phyloP scores from a whole-genome alignment of 2,113 vertebrate species.

The Corythornis madagascariensis region DNA sequence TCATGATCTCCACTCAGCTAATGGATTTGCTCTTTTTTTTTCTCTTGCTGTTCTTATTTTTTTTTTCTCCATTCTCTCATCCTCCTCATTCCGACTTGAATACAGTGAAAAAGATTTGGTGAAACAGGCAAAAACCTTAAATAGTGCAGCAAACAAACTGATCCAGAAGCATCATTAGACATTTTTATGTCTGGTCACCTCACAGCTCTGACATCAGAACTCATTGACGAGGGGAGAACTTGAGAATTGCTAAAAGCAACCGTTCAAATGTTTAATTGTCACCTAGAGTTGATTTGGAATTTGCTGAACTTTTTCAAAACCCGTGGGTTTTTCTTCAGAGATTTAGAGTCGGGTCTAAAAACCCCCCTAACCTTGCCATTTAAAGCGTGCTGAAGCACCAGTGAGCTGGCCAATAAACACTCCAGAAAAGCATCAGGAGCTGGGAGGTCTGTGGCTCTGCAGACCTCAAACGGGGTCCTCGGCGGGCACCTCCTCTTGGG shows the following conservation, averaged over 20 bases:
- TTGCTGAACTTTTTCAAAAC: constrained; percentile 68
- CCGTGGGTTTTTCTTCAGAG: constrained; percentile 59
- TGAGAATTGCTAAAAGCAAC: constrained; percentile 65
- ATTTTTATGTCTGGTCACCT: constrained; percentile 64
- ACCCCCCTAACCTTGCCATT: constrained; percentile 61
- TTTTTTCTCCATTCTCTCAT: constrained; percentile 19
- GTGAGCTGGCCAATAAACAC: constrained; percentile 32
- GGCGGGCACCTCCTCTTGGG: background rate
- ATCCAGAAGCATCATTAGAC: constrained; percentile 89
- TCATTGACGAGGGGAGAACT: constrained; percentile 66
- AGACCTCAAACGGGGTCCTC: background rate
- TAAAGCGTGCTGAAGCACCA: constrained; percentile 59
- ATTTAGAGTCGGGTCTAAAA: constrained; percentile 62
- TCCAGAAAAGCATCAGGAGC: background rate
- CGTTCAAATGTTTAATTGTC: constrained; percentile 71
- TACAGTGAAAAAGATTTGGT: constrained; percentile 95
- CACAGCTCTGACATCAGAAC: constrained; percentile 67
- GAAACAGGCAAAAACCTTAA: constrained; percentile 98
- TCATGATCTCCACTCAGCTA: constrained; percentile 4
- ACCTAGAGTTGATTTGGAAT: constrained; percentile 73
- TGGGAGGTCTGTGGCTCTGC: background rate
- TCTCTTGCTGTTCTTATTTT: constrained; percentile 65
- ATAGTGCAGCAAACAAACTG: constrained; percentile 89
- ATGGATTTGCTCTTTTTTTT: constrained; percentile 67
- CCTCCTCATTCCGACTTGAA: constrained; percentile 54